Evolutionary conservation across 2,888 invertebrate genomes (phyloP).

Genomic region (Pyrrhia umbra): DNA sequence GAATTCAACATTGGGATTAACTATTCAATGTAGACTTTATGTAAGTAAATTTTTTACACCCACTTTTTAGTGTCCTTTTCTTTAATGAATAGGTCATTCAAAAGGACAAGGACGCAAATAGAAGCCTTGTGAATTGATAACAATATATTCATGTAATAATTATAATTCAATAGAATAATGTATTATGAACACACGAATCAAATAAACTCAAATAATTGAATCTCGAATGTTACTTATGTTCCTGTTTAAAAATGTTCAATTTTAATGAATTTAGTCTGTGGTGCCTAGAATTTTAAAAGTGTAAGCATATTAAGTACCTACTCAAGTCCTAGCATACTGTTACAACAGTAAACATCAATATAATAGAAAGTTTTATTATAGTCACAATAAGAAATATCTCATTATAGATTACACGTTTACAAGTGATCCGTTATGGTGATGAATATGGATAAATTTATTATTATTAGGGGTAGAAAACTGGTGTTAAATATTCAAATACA

Average conservation of each 20-base stretch:
- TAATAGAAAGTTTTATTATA: too few species aligned
- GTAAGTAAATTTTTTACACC: too few species aligned
- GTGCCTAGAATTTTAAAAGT: slow-evolving; percentile 39
- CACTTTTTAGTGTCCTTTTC: too few species aligned
- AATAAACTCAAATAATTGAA: slow-evolving; percentile 17
- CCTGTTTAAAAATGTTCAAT: slow-evolving; percentile 4
- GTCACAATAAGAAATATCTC: slow-evolving; percentile 12
- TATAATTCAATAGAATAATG: not conserved
- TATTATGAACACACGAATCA: slow-evolving; percentile 15
- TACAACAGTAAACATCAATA: too few species aligned
- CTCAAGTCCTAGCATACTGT: slow-evolving; percentile 13
- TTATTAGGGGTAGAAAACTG: too few species aligned
- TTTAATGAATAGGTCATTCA: too few species aligned
- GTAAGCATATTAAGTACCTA: slow-evolving; percentile 21
- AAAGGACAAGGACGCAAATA: slow-evolving; percentile 1
- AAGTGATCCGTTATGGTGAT: too few species aligned
- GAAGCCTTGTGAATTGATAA: slow-evolving; percentile 1
- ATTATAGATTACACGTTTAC: too few species aligned
- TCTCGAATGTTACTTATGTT: slow-evolving; percentile 22
- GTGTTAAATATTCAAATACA: too few species aligned
- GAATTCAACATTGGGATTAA: too few species aligned
- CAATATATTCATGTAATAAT: not conserved
- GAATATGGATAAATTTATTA: too few species aligned
- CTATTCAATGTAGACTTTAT: too few species aligned
- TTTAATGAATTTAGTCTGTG: slow-evolving; percentile 30